Percentiles rank a stretch among this genome's conserved stretches.
These are phyloP conservation scores for Patella depressa DNA, from an alignment of 2,888 invertebrate species.

Conservation along the genomic window DNA sequence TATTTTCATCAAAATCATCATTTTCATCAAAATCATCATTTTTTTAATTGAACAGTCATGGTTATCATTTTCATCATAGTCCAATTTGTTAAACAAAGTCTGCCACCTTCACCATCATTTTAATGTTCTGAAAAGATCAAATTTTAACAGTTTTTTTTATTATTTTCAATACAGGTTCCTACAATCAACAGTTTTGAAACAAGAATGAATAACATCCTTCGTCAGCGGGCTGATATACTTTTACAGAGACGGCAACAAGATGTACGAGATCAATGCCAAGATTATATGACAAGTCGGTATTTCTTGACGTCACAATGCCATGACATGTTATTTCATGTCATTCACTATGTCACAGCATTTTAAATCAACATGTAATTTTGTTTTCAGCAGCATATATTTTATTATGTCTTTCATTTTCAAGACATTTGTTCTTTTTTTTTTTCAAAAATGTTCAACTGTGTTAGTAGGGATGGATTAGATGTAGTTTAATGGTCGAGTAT, in stretches of 20 bases:
- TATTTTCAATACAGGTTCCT: slow-evolving; percentile 67
- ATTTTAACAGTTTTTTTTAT: no score
- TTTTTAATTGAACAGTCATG: no score
- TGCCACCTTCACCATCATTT: no score
- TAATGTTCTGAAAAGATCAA: no score
- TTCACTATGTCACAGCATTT: neutral
- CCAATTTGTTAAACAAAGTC: no score
- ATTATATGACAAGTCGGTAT: slow-evolving; percentile 79
- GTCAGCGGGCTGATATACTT: slow-evolving; percentile 81
- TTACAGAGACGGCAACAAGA: slow-evolving; percentile 88
- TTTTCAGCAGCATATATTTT: neutral
- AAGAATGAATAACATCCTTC: slow-evolving; percentile 80
- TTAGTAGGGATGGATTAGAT: no score
- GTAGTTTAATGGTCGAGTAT: no score
- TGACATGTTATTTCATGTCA: slow-evolving; percentile 2
- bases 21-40: no score
- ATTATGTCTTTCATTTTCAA: neutral
- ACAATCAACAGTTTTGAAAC: slow-evolving; percentile 85
- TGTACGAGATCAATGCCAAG: slow-evolving; percentile 93
- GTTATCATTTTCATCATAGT: no score
- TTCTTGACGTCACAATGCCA: slow-evolving; percentile 16
- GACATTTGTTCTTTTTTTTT: no score
- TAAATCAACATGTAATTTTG: neutral
- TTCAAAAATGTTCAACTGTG: no score
- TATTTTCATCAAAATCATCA: no score